Base-by-base conservation (phyloP, 2,113 vertebrate species). In the Nasalis larvatus region DNA sequence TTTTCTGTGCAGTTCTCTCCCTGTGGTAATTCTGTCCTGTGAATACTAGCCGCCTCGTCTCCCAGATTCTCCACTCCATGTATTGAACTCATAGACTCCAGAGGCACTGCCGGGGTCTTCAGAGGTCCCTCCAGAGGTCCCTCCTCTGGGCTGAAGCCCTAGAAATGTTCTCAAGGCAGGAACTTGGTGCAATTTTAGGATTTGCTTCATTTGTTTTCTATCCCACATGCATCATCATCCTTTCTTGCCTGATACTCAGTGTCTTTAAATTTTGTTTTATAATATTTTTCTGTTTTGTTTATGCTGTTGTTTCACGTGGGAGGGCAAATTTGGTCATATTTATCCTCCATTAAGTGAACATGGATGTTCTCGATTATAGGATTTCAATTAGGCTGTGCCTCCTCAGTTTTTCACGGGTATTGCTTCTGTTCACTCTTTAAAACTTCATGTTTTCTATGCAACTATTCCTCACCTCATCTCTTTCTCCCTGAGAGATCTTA, bases 361-460 rank as follows among this genome's bases (percentile, higher is more conserved):
- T 16, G 6, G 47, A 80, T 25, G 17, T 20, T 35, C 45, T 37
- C 25, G 2, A 45, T 30, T 63, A 42, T 4, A 74, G 20, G 25
- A 52, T 49, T 92, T 90, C 81, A 6, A 84, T 84, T 81, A 83
- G 76, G 45, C 37, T 77, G 32, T 77, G 45, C 35, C 54, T 74
- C n/a, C 56, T 27, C 23, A 23, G 8, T 49, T 91, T 94, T 80
- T 56, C 66, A 68, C 16, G 23, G 60, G 2, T 42, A 68, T 86
- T 95, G 32, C 35, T 89, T 83, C 93, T 54, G 54, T 82, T 91
- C 12, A 68, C 45, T 78, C 45, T 96, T 96, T 83, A 91, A 91
- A 84, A 68, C 40, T 23, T 16, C 23, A 1, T 82, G 47, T 63
- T 97, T 94, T 71, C 49, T 9, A 52, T 77, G 21, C 10, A 80